Evolutionary conservation across 2,888 invertebrate species (phyloP).

Genomic region (Desoria tigrina): DNA sequence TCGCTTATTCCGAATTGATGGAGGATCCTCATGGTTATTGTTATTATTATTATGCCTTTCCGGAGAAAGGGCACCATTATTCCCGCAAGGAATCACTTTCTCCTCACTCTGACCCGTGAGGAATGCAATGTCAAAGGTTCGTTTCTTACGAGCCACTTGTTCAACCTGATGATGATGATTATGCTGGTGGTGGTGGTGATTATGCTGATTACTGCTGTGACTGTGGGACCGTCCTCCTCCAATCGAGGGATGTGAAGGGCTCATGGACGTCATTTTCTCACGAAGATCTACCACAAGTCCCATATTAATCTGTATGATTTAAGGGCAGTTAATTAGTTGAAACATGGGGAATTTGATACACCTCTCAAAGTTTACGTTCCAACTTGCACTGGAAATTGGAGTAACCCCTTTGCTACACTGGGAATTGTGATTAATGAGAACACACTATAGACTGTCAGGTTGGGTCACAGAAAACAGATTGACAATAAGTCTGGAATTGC

Average conservation of each 20-base stretch:
- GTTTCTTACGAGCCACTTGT: slow-evolving; percentile 60
- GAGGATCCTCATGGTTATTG: not conserved
- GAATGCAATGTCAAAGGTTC: slow-evolving; percentile 88
- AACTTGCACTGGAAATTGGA: not conserved
- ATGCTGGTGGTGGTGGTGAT: not conserved
- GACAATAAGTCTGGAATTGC: not conserved
- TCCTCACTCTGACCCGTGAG: slow-evolving; percentile 64
- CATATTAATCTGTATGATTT: slow-evolving; percentile 23
- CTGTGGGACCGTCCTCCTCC: not conserved
- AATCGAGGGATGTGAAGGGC: slow-evolving; percentile 11
- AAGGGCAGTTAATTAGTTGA: not conserved
- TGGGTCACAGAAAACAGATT: slow-evolving; percentile 3
- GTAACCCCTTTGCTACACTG: not conserved
- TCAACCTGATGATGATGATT: not conserved
- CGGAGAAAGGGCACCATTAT: not conserved
- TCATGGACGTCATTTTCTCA: slow-evolving; percentile 34
- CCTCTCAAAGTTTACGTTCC: no score
- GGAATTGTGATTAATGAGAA: not conserved
- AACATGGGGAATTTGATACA: no score
- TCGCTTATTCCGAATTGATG: not conserved
- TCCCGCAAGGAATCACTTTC: not conserved
- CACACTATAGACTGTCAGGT: not conserved
- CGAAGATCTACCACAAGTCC: slow-evolving; percentile 40
- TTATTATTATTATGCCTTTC: slow-evolving; percentile 8
- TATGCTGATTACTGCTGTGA: not conserved